These are phyloP conservation scores for Pseudorhiza aurosa DNA, from an alignment of 30 jellyfish, hydroid and myxozoan species.

Conservation along the genomic window DNA sequence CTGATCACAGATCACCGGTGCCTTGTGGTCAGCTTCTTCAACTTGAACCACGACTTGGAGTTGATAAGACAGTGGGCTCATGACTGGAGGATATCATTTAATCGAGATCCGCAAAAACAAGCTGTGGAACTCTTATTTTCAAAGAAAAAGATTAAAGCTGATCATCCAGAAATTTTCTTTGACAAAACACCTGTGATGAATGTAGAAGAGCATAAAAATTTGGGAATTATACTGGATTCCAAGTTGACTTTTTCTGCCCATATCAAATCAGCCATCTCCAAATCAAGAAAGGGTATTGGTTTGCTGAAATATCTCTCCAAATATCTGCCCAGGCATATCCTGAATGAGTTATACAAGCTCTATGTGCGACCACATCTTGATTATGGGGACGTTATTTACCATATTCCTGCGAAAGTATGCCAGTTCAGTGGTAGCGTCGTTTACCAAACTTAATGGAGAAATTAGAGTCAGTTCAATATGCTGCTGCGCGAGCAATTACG, in stretches of 20 bases:
- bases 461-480: conserved; percentile 4
- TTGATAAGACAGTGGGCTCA: conserved; percentile 75
- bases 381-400: conserved; percentile 15
- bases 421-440: neutral
- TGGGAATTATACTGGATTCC: conserved; percentile 22
- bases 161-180: conserved; percentile 55
- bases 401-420: neutral
- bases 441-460: conserved; percentile 2
- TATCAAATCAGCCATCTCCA: conserved; percentile 33
- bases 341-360: conserved; percentile 12
- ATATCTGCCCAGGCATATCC: conserved; percentile 39
- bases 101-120: conserved; percentile 73
- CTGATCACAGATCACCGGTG: too few species aligned
- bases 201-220: conserved; percentile 33
- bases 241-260: conserved; percentile 35
- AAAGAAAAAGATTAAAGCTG: conserved; percentile 32
- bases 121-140: conserved; percentile 67
- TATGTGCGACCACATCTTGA: conserved; percentile 13
- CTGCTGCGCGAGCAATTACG: conserved; percentile 42
- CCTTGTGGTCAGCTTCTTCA: neutral
- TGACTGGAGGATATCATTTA: conserved; percentile 78
- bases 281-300: conserved; percentile 28
- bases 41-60: conserved; percentile 39
- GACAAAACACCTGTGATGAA: conserved; percentile 43
- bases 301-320: conserved; percentile 4